Conservation (phyloP, 1,140 invertebrate genomes). For the Daktulosphaira vitifoliae region DNA sequence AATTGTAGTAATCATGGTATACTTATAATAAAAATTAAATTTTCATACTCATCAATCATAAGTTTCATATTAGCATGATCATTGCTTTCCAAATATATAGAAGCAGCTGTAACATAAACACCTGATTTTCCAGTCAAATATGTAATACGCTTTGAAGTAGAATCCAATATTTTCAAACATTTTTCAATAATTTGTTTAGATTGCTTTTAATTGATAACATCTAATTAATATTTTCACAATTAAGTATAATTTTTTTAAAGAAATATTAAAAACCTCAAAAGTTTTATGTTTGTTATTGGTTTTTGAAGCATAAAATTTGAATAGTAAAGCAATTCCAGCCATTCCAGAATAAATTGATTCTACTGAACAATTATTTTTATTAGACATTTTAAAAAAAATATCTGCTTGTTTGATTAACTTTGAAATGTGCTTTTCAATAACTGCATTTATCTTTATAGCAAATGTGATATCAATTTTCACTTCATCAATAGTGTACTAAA, state of each 20-base stretch:
- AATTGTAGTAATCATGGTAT: background rate
- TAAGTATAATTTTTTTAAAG: background rate
- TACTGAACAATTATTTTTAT: background rate
- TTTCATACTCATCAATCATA: constrained; percentile 8
- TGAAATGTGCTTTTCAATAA: no score
- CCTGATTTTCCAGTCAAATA: constrained; percentile 36
- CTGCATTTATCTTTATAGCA: no score
- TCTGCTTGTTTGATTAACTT: no score
- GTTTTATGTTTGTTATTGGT: background rate
- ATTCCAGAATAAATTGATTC: constrained; percentile 34
- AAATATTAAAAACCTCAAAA: constrained; percentile 1
- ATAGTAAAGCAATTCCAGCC: constrained; percentile 33
- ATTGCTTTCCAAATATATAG: constrained; percentile 7
- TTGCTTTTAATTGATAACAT: constrained; percentile 2
- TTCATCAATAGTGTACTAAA: no score
- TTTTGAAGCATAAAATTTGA: constrained; percentile 15
- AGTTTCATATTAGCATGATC: background rate
- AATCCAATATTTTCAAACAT: constrained; percentile 11
- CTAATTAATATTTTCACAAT: background rate
- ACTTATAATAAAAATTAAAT: no score
- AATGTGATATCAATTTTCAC: no score
- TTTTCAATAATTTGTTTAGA: constrained; percentile 28
- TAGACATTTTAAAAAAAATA: no score
- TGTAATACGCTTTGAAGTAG: constrained; percentile 24
- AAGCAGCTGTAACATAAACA: constrained; percentile 26